Base-by-base conservation (phyloP, 2,797 vertebrate genomes). In the Dromococcyx pavoninus region DNA sequence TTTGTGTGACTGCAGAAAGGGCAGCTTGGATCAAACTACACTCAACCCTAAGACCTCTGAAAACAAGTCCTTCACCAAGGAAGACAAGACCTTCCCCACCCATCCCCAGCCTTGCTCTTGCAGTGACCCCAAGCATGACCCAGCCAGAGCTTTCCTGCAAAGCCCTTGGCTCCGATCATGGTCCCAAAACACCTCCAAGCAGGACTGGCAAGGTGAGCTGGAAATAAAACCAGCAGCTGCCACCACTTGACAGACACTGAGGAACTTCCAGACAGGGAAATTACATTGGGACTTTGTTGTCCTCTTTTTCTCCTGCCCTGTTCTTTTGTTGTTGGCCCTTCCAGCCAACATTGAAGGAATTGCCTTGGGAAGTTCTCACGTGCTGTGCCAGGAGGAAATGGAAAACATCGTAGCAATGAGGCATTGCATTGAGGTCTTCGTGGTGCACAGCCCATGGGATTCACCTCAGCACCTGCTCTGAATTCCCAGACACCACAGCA, bases 231-330 rank as follows among this genome's bases (percentile, higher is more conserved):
- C 54, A 66, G 43, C 66, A 87, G 72, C 61, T 73, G 78, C 46
- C 27, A 39, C 33, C 58, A 48, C 25, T 39, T 48, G 32, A 2
- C 10, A 35, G 44, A 37, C 3, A 7, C 51, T 66, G 27, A n/a
- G 5, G 44, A 69, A 76, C 23, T 77, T 85, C 83, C 78, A 92
- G 18, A 9, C 22, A 27, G 72, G 43, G 58, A 30, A 74, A 43
- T 22, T 22, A 53, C 50, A 22, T 5, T 1, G 3, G 62, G 32
- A 43, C 2, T 44, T 72, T 23, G 17, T 35, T 7, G 0, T n/a
- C 21, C 11, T 43, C 72, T 70, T 41, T 5, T 46, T 2, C 35
- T 65, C 60, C 41, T 37, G n/a, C 39, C 3, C 33, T 0, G 0
- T 76, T 65, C 17, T 23, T 73, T 88, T 32, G 25, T 41, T 22